A percentile compares a stretch with the other conserved stretches of the same genome.
These are phyloP conservation scores for Actinopyga echinites DNA, from an alignment of 53 echinoderm and acorn worm species.

Conservation along the genomic window DNA sequence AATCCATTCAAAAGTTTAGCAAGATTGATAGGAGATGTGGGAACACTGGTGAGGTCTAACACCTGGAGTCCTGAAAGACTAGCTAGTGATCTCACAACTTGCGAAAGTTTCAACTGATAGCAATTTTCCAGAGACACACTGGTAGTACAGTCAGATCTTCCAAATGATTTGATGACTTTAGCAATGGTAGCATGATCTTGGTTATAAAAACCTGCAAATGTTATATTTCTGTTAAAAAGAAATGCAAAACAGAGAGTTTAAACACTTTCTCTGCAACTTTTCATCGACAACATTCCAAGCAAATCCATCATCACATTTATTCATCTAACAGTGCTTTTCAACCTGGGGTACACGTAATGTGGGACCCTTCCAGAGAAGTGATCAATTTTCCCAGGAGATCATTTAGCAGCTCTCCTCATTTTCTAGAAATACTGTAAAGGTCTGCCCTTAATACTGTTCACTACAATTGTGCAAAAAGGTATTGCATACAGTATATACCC, in stretches of 20 bases:
- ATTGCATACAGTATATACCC: no score
- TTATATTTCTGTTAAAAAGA: not conserved
- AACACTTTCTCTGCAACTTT: no score
- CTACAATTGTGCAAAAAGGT: no score
- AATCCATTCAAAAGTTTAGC: not conserved
- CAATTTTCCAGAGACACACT: not conserved
- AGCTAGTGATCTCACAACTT: not conserved
- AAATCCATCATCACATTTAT: no score
- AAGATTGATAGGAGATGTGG: not conserved
- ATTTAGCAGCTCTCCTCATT: no score
- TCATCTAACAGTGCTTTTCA: no score
- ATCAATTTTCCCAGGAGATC: no score
- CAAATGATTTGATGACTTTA: not conserved
- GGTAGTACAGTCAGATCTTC: not conserved
- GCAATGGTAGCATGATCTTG: not conserved
- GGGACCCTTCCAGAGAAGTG: no score
- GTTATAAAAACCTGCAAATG: not conserved
- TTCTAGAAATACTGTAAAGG: no score
- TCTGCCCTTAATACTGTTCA: no score
- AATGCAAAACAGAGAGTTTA: not conserved
- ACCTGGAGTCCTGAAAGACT: not conserved
- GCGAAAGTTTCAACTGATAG: slow-evolving; percentile 4
- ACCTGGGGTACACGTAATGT: no score
- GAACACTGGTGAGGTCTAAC: slow-evolving; percentile 9
- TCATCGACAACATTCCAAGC: no score